Evolutionary conservation across 2,888 invertebrate genomes (phyloP), one percentile per base, ranked within the genome.

Genomic region (Meandrusa payeni): DNA sequence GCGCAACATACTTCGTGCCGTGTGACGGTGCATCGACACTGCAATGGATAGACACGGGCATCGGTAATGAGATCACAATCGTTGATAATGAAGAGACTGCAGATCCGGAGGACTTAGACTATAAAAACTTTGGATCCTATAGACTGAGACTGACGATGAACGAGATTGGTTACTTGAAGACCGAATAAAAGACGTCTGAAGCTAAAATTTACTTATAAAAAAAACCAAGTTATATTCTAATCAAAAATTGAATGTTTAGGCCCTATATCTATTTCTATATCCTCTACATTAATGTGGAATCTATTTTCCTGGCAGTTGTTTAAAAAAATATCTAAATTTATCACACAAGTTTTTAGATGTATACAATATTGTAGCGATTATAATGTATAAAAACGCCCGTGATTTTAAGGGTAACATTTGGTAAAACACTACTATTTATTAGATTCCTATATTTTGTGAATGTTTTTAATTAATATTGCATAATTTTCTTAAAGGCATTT

Each of bases 1-100:
- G 45, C 7, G 56, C 52, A 17, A 45, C 36, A 5, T 43, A 41
- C 10, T 24, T 40, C 24, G 29, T 41, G 5, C 41, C 41, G 3
- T 41, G 41, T n/a, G 41, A 41, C 33, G 34, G 41, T 15, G 27
- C 41, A 1, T 33, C 41, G 0, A 34, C 33, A 0, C 2, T 41
- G 13, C 41, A 27, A n/a, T 41, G 41, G 41, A 34, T 41, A 2
- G 41, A 41, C n/a, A 34, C 34, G 4, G 6, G 33, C 5, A 27
- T 41, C 7, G 41, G 41, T 2, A 41, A 41, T 20, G 41, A 41
- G 27, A 26, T 34, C 6, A 27, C 41, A 5, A 33, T 41, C 2
- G 33, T 41, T 1, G 33, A 20, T 2, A 34, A 41, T 13, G 34
- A 19, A n/a, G 41, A 34, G 2, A 19, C 15, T 1, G 19, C 19